Percentiles rank a stretch among this genome's conserved stretches.
Evolutionary conservation across 2,888 invertebrate genomes (phyloP).

Genomic region (Ornithoptera priamus): DNA sequence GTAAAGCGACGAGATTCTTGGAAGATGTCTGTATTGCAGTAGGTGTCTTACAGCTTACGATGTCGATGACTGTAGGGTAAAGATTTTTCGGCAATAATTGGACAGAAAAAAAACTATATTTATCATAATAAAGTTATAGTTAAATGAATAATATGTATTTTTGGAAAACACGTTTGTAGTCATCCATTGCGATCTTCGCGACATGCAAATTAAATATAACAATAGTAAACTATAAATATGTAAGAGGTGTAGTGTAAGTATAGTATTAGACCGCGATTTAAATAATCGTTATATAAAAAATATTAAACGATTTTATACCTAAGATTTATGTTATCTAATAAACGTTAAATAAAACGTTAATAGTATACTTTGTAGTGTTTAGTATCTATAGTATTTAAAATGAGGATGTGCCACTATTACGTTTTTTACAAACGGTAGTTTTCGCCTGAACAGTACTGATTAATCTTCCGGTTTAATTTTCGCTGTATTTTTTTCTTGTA

Average conservation of each 20-base stretch:
- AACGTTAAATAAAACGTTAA: background rate
- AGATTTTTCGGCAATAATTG: too few relatives aligned
- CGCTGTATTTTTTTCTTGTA: background rate
- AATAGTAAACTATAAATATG: too few relatives aligned
- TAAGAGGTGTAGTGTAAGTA: too few relatives aligned
- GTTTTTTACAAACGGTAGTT: background rate
- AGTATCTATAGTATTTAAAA: background rate
- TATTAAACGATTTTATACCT: background rate
- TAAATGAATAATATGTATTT: background rate
- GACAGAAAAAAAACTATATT: too few relatives aligned
- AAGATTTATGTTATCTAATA: background rate
- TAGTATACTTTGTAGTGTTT: background rate
- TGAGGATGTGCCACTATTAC: background rate
- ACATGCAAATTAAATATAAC: slow-evolving; percentile 14
- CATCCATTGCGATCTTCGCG: background rate
- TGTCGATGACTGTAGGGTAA: too few relatives aligned
- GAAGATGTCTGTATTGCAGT: too few relatives aligned
- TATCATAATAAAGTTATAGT: too few relatives aligned
- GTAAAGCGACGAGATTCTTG: too few relatives aligned
- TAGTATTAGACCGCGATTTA: background rate
- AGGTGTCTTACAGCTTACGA: too few relatives aligned
- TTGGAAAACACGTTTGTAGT: slow-evolving; percentile 16
- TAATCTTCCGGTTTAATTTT: background rate
- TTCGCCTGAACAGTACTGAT: background rate
- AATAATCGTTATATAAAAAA: background rate